Evolutionary conservation across 2,113 vertebrate genomes (phyloP), one percentile per base, ranked within the genome.

Genomic region (Xiphophorus couchianus): DNA sequence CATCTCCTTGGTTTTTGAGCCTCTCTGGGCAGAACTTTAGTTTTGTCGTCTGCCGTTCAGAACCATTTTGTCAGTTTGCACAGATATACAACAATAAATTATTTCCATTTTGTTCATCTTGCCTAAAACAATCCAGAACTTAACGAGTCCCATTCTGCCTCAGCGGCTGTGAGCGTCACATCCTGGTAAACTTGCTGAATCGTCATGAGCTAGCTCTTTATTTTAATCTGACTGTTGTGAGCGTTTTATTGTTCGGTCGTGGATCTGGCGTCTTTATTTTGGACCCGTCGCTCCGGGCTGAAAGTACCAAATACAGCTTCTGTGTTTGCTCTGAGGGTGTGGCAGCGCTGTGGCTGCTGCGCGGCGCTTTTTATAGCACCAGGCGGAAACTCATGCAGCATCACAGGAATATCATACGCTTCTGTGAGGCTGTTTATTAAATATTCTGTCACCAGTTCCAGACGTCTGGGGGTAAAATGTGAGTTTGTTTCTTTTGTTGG

Each of bases 271-370:
- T 58, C 44, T 65, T 14, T 35, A 30, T 22, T 62, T 74, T 5
- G 19, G 28, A 48, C 61, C 70, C 5, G 25, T 62, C 75, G 58
- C 3, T 22, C 27, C 19, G 17, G 69, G 65, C 83, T 72, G 12
- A 78, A 73, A 82, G 80, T 84, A 71, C 87, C 80, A 79, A 89
- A 78, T 29, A 19, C 71, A 66, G 88, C 79, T 65, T 10, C 91
- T 83, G 74, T 90, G 22, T 90, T 88, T 84, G 83, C 81, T 83
- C 81, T 79, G 82, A 87, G 91, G 90, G 91, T 87, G 91, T 86
- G 89, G 86, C 81, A n/a, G 30, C 84, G 1, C 62, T 90, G 87
- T 71, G 84, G 87, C 72, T 44, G 64, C 44, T 17, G 70, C 73
- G 75, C 68, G 77, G 73, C 73, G 73, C 87, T 84, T 81, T 84